Conservation (phyloP, 2,113 vertebrate genomes). For the Carassius carassius region DNA sequence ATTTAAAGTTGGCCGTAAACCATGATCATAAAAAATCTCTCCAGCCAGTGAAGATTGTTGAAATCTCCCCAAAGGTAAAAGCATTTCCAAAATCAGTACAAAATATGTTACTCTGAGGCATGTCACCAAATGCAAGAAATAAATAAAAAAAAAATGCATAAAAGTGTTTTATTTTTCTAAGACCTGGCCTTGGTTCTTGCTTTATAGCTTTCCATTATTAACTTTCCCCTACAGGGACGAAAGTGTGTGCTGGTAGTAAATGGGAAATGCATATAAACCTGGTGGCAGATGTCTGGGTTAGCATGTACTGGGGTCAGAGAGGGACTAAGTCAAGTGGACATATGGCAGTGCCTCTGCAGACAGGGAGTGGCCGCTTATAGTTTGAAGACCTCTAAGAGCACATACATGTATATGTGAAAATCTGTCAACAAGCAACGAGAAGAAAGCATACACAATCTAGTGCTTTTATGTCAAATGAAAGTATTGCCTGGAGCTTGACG, state of each 20-base stretch:
- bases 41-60: not conserved
- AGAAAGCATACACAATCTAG: not conserved
- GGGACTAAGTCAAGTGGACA: constrained; percentile 21
- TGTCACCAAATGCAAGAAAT: constrained; percentile 11
- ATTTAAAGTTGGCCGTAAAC: constrained; percentile 9
- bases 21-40: not conserved
- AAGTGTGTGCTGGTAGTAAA: constrained; percentile 45
- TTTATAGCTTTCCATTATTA: constrained; percentile 54
- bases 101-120: constrained; percentile 20
- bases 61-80: not conserved
- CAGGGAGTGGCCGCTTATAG: not conserved
- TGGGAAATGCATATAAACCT: constrained; percentile 46
- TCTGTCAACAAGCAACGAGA: not conserved
- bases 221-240: constrained; percentile 31
- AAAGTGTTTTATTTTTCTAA: constrained; percentile 21
- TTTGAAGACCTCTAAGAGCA: not conserved
- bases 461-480: constrained; percentile 9
- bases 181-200: constrained; percentile 24
- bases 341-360: not conserved
- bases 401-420: not conserved
- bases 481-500: not conserved
- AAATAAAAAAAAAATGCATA: not conserved
- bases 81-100: not conserved
- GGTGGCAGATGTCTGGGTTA: constrained; percentile 42
- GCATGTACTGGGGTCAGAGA: constrained; percentile 25